A percentile compares a stretch with the other conserved stretches of the same genome.
phyloP scores from a whole-genome alignment of 1,140 invertebrate genomes.

The Lamellibrachia luymesi region DNA sequence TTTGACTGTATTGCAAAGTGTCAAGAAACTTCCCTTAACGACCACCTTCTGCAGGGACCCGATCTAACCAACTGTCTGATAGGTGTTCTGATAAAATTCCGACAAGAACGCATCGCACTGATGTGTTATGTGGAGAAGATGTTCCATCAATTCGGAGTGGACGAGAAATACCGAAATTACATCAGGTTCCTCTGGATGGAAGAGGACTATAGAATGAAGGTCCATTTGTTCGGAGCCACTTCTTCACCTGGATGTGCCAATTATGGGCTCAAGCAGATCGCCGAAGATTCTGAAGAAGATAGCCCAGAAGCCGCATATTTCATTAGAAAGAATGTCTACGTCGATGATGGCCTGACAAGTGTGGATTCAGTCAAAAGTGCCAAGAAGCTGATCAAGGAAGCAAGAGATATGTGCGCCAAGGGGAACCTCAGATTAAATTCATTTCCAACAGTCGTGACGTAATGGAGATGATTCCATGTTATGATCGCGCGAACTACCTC shows the following conservation, averaged over 20 bases:
- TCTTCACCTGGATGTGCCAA: slow-evolving; percentile 32
- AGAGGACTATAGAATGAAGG: slow-evolving; percentile 26
- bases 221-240: slow-evolving; percentile 31
- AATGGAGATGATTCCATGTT: slow-evolving; percentile 4
- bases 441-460: slow-evolving; percentile 19
- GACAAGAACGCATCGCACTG: slow-evolving; percentile 32
- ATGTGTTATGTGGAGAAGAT: slow-evolving; percentile 32
- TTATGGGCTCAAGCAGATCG: slow-evolving; percentile 28
- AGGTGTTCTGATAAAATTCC: slow-evolving; percentile 35
- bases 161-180: slow-evolving; percentile 23
- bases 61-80: slow-evolving; percentile 47
- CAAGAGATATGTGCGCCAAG: slow-evolving; percentile 21
- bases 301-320: slow-evolving; percentile 23
- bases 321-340: slow-evolving; percentile 30
- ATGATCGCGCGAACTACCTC: not conserved
- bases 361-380: not conserved
- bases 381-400: slow-evolving; percentile 15
- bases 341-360: slow-evolving; percentile 21
- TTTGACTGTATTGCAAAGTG: slow-evolving; percentile 34
- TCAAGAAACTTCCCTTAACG: slow-evolving; percentile 39
- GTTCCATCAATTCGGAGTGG: slow-evolving; percentile 33
- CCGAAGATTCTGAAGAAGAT: slow-evolving; percentile 17
- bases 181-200: slow-evolving; percentile 32
- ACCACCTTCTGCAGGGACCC: slow-evolving; percentile 40
- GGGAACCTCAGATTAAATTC: not conserved